Evolutionary conservation across 2,113 vertebrate genomes (phyloP).

Genomic region (Tangachromis dhanisi): DNA sequence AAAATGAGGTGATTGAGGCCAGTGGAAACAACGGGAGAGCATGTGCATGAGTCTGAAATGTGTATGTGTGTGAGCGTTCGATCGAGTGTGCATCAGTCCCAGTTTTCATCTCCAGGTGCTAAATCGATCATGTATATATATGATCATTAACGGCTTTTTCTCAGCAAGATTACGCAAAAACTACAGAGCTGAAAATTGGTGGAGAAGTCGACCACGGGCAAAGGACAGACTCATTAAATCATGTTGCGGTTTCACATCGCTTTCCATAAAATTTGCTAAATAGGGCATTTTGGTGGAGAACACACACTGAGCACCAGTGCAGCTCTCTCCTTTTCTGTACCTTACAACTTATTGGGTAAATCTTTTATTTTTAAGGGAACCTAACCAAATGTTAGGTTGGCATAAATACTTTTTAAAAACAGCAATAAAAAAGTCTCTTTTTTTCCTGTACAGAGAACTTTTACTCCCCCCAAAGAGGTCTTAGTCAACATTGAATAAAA

Average conservation of each 20-base stretch:
- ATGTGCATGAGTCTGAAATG: not conserved
- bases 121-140: not conserved
- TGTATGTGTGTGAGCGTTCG: not conserved
- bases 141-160: not conserved
- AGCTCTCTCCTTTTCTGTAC: not conserved
- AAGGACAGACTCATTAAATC: not conserved
- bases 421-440: not conserved
- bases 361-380: not conserved
- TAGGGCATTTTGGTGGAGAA: not conserved
- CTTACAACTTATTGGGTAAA: not conserved
- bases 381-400: not conserved
- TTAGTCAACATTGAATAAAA: not conserved
- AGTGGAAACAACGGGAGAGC: constrained; percentile 14
- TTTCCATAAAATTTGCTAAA: not conserved
- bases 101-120: not conserved
- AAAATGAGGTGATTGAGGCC: constrained; percentile 18
- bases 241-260: not conserved
- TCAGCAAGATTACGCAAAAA: not conserved
- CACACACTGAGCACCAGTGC: not conserved
- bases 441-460: not conserved
- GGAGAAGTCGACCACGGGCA: not conserved
- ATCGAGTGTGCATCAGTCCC: not conserved
- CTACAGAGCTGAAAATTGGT: not conserved
- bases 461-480: not conserved
- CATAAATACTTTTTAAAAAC: not conserved